Base-by-base conservation (phyloP, 1,140 invertebrate species). In the Saccostrea cuccullata region DNA sequence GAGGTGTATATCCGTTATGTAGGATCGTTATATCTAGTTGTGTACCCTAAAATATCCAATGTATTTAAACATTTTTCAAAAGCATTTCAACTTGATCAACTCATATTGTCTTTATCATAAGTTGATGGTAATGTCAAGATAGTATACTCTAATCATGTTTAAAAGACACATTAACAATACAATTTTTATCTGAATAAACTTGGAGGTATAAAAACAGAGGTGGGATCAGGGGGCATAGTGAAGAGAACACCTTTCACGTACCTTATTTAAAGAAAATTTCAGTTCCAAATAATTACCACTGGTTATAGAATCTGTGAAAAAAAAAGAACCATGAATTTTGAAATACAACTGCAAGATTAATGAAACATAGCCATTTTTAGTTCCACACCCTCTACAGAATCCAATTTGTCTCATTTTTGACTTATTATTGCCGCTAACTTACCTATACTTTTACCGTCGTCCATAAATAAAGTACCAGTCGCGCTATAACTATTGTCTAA, bases 401-500 rank as follows among this genome's bases (percentile, higher is more conserved):
- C 20, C 20, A 12, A 23, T 11, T n/a, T n/a, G 20, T 12, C 2
- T n/a, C 67, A 11, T 23, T n/a, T 70, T 17, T 70, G 23, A 3
- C 4, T 70, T 70, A 70, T 70, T 23, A 58, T 11, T 58, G 56
- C 11, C 12, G 58, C 20, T 20, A 60, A 4, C 13, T 58, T 89
- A 93, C 91, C 91, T 40, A 89, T 55, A 20, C 89, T 86, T 60
- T 93, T 92, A 17, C 93, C 93, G 73, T 93, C 93, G 82, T 93
- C 93, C 92, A 91, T 91, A 77, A 89, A 93, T 13, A 93, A 84
- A 23, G 88, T 58, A 6, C 93, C 93, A 30, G 70, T 64, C 13
- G 93, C 92, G 17, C 26, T 47, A 9, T 84, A 20, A 12, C 55
- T 55, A 5, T 83, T 86, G 93, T 96, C 95, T 0, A 96, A 94